Percentiles rank a stretch among this genome's conserved stretches.
Evolutionary conservation across 2,113 vertebrate species (phyloP).

Genomic region (Rana temporaria): DNA sequence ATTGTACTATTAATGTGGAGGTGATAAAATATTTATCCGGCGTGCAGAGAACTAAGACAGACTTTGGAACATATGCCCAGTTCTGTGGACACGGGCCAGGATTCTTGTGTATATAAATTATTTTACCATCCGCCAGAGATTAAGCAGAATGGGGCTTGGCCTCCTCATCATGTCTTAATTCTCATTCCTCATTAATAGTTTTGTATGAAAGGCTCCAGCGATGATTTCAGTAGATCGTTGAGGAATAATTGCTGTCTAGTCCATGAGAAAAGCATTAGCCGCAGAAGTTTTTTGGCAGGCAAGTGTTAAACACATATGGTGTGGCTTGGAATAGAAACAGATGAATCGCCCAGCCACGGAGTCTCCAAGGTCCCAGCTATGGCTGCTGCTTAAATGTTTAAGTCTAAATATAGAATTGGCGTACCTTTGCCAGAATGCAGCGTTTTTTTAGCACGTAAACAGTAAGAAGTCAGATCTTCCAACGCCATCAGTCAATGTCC

Average conservation of each 20-base stretch:
- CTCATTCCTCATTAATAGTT: no score
- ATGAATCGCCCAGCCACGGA: constrained; percentile 39
- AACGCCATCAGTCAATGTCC: not conserved
- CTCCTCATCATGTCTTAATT: no score
- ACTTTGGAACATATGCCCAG: no score
- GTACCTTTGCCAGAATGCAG: constrained; percentile 31
- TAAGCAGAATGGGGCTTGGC: not conserved
- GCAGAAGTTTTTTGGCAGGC: constrained; percentile 14
- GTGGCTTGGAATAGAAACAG: constrained; percentile 46
- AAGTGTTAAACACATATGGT: constrained; percentile 45
- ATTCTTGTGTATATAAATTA: not conserved
- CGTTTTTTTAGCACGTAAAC: constrained; percentile 20
- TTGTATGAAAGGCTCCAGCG: no score
- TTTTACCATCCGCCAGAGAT: not conserved
- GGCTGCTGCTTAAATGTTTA: constrained; percentile 50
- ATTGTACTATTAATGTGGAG: no score
- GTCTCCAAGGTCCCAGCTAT: constrained; percentile 34
- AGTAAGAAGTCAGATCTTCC: not conserved
- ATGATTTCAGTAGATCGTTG: no score
- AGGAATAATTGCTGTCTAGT: constrained; percentile 20
- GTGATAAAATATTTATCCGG: no score
- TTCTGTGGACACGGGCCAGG: not conserved
- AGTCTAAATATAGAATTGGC: constrained; percentile 44
- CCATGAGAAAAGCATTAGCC: not conserved
- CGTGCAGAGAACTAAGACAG: no score